Percentiles rank a stretch among this genome's conserved stretches.
phyloP scores from a whole-genome alignment of 64 coral and sea anemone species.

The Actinia tenebrosa region DNA sequence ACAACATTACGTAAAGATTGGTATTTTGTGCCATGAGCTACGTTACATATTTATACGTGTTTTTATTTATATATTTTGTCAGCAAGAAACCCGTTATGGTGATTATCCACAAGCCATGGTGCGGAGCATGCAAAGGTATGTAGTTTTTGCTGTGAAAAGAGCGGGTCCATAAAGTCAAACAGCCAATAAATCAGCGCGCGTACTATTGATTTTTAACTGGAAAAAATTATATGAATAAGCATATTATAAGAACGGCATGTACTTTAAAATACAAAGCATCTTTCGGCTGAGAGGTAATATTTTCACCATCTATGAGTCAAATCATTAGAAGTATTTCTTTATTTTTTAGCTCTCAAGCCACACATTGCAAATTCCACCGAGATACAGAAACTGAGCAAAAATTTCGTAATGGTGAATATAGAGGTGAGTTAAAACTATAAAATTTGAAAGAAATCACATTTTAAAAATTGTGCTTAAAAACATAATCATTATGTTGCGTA shows the following conservation, averaged over 20 bases:
- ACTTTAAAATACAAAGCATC: no score
- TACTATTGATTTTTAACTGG: no score
- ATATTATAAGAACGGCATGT: no score
- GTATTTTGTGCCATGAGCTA: background rate
- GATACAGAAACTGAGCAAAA: constrained; percentile 65
- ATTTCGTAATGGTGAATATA: constrained; percentile 79
- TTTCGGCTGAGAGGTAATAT: no score
- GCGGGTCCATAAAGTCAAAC: background rate
- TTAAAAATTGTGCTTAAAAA: no score
- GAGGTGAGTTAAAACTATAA: constrained; percentile 19
- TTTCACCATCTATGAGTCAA: no score
- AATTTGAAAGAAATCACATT: no score
- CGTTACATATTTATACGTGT: background rate
- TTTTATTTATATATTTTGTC: background rate
- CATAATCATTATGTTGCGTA: no score
- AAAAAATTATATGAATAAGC: no score
- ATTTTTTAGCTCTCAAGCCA: constrained; percentile 69
- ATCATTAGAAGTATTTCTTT: background rate
- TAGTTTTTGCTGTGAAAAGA: no score
- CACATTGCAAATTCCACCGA: constrained; percentile 68
- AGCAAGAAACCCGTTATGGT: constrained; percentile 79
- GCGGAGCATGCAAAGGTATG: constrained; percentile 76
- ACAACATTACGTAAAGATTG: no score
- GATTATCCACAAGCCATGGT: constrained; percentile 75
- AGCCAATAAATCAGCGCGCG: background rate